Evolutionary conservation across 2,797 vertebrate genomes (phyloP).

Genomic region (Florisuga fusca): DNA sequence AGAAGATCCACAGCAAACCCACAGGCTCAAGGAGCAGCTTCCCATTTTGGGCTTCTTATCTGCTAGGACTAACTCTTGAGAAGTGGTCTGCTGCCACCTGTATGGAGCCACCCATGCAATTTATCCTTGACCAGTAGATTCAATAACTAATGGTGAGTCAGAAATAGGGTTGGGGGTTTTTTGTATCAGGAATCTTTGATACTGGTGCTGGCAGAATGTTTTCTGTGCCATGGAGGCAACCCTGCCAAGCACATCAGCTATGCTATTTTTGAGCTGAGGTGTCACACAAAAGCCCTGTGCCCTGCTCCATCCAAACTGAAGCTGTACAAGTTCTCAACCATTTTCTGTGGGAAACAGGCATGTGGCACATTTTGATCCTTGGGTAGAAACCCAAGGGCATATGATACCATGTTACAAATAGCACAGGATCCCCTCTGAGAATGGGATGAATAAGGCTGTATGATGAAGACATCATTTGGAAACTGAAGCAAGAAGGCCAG

Average conservation of each 20-base stretch:
- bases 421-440: background rate
- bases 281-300: background rate
- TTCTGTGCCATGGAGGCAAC: background rate
- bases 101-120: background rate
- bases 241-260: background rate
- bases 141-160: background rate
- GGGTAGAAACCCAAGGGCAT: rapidly evolving
- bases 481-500: background rate
- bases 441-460: background rate
- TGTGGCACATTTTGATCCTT: rapidly evolving
- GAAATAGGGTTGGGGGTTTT: background rate
- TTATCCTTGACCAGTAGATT: background rate
- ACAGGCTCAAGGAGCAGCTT: background rate
- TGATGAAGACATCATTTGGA: background rate
- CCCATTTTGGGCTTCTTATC: background rate
- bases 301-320: background rate
- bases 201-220: background rate
- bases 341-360: background rate
- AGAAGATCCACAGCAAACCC: background rate
- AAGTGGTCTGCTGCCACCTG: background rate
- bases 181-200: background rate
- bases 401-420: background rate
- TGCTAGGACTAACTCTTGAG: background rate
- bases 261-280: background rate
- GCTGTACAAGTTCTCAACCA: background rate